A percentile compares a stretch with the other conserved stretches of the same genome.
Evolutionary conservation across 2,888 invertebrate species (phyloP).

Genomic region (Micropterix aruncella): DNA sequence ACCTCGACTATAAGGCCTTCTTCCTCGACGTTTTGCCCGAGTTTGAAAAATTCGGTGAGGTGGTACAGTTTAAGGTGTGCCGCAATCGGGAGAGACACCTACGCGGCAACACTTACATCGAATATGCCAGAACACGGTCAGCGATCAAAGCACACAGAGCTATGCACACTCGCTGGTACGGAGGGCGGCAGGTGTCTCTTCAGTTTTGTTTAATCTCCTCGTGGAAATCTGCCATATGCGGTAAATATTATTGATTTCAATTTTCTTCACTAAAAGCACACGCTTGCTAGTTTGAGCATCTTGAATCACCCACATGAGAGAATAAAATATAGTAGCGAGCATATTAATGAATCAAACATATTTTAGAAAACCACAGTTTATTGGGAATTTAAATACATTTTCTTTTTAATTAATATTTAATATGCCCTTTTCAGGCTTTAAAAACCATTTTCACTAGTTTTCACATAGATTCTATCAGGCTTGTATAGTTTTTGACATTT

Average conservation of each 20-base stretch:
- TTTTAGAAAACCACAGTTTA: too few relatives aligned
- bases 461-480: too few relatives aligned
- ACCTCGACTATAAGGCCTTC: slow-evolving; percentile 69
- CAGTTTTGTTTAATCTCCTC: slow-evolving; percentile 64
- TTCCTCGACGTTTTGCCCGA: slow-evolving; percentile 77
- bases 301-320: too few relatives aligned
- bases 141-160: slow-evolving; percentile 60
- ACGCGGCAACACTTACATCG: slow-evolving; percentile 81
- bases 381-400: too few relatives aligned
- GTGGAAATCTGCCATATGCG: slow-evolving; percentile 86
- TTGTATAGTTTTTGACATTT: too few relatives aligned
- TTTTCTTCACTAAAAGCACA: too few relatives aligned
- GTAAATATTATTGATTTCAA: slow-evolving; percentile 30
- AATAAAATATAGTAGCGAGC: too few relatives aligned
- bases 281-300: too few relatives aligned
- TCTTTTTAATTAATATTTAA: too few relatives aligned
- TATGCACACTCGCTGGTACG: slow-evolving; percentile 80
- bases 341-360: too few relatives aligned
- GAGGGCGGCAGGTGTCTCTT: slow-evolving; percentile 65
- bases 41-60: slow-evolving; percentile 56
- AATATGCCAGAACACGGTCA: slow-evolving; percentile 47
- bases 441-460: too few relatives aligned
- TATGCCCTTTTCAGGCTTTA: too few relatives aligned
- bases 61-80: slow-evolving; percentile 58
- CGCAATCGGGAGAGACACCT: slow-evolving; percentile 77